Base-by-base conservation (phyloP, 2,113 vertebrate species). In the Leptobrachium leishanense region DNA sequence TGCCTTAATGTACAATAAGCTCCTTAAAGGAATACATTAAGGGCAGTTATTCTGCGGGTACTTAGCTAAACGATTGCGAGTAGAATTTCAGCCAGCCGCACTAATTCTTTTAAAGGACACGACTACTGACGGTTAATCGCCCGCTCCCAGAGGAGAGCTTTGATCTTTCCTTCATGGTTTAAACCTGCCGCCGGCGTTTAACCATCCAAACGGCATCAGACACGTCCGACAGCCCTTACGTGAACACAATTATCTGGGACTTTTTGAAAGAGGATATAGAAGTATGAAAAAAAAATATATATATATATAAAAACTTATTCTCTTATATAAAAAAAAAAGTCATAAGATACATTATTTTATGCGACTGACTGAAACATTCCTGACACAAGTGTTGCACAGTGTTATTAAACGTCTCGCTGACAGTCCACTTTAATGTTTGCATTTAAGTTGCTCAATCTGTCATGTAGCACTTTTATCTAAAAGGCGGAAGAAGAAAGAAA, bases 61-160 rank as follows among this genome's bases (percentile, higher is more conserved):
- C 74, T 80, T 80, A 40, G 43, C 4, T 10, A 42, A 31, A 64
- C 1, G 6, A 43, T 69, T 42, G 55, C 55, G 81, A 77, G 75
- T 68, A 78, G 55, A 79, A 63, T n/a, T 83, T 68, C 68, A 74
- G 31, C 8, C 63, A 43, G 69, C 20, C 3, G 54, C 73, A n/a
- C 70, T 2, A 73, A 62, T 8, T 74, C 15, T 75, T 67, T 12
- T 13, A 20, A 72, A 43, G 6, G 41, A 20, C 0, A 20, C 0
- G 31, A 15, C 1, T 53, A 50, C 55, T 40, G 13, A 43, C 7
- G 43, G 43, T 65, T 43, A 62, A 75, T 69, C 46, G 64, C 9
- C 55, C 54, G 6, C 4, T 5, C 44, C 0, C 0, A 5, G 44
- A 54, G 3, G 40, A 75, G 76, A 20, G 50, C 57, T 74, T 82